phyloP scores from a whole-genome alignment of 2,797 vertebrate genomes.

The Podarcis siculus region DNA sequence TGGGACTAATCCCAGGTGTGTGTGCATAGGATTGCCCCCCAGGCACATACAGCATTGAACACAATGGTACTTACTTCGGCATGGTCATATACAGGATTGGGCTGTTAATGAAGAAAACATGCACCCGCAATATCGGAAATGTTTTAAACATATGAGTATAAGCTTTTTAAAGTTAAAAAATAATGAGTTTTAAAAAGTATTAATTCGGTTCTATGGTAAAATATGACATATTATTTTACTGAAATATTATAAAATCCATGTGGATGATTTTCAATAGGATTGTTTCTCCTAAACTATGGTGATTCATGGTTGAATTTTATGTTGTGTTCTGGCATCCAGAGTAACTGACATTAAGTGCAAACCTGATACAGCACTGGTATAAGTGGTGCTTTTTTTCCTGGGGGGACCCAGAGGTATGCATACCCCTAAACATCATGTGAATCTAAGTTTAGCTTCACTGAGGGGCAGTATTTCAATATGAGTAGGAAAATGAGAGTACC shows the following conservation, averaged over 20 bases:
- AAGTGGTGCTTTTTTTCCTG: too few species aligned
- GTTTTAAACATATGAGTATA: too few species aligned
- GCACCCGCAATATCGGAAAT: too few species aligned
- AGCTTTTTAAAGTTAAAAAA: neutral
- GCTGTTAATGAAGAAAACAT: neutral
- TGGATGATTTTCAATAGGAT: neutral
- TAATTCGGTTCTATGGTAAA: neutral
- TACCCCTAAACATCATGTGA: too few species aligned
- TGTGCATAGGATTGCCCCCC: neutral
- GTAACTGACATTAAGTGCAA: too few species aligned
- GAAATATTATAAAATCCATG: neutral
- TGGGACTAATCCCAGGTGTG: neutral
- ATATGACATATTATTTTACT: neutral
- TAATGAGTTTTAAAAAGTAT: conserved; percentile 27
- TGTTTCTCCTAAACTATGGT: neutral
- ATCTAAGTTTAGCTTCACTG: too few species aligned
- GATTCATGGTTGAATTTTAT: neutral
- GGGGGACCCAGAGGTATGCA: too few species aligned
- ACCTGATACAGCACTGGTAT: too few species aligned
- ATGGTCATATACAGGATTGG: neutral
- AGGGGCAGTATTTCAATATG: too few species aligned
- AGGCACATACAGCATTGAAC: neutral
- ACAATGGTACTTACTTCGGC: neutral
- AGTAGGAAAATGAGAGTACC: too few species aligned
- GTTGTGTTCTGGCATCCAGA: neutral